Evolutionary conservation across 2,888 invertebrate genomes (phyloP), one percentile per base, ranked within the genome.

Genomic region (Macrophya alboannulata): DNA sequence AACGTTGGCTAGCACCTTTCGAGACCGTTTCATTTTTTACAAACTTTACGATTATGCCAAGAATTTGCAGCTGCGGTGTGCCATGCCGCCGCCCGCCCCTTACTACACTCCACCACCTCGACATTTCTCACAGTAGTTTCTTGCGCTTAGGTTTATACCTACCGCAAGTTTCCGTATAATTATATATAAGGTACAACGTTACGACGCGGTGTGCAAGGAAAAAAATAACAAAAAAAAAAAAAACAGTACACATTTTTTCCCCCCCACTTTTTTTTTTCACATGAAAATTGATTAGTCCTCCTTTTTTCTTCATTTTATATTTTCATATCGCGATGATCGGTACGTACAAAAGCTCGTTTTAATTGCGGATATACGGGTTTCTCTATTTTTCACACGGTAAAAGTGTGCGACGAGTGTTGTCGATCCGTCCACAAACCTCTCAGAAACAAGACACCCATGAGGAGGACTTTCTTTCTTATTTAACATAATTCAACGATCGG

Each of bases 1-100:
- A 62, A 9, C 21, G 4, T 12, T 25, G 25, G 21, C 62, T 59
- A 65, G 40, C 76, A 43, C 84, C 76, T 71, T 71, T 71, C 21
- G 40, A 51, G 21, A 48, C 81, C 62, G 17, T 71, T 51, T 74
- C 59, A 74, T 45, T 68, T 43, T 62, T 43, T 71, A 55, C 55
- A 15, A 86, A 74, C 86, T 87, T 86, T 87, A 86, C 87, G 87
- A 87, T 89, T 89, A 88, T 88, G 88, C 89, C 86, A 89, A 87
- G 89, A 89, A 89, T 89, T 88, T 74, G 12, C 89, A 48, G 21
- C 86, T 86, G 88, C 89, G 89, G 89, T 89, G 89, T 88, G 85
- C 86, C n/a, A 87, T 55, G 84, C 87, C 21, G 59, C 62, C 15
- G 51, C 4, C 62, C 17, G 9, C 17, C 17, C 62, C n/a, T 62